Conservation (phyloP, 2,113 vertebrate species). For the Colaptes auratus region DNA sequence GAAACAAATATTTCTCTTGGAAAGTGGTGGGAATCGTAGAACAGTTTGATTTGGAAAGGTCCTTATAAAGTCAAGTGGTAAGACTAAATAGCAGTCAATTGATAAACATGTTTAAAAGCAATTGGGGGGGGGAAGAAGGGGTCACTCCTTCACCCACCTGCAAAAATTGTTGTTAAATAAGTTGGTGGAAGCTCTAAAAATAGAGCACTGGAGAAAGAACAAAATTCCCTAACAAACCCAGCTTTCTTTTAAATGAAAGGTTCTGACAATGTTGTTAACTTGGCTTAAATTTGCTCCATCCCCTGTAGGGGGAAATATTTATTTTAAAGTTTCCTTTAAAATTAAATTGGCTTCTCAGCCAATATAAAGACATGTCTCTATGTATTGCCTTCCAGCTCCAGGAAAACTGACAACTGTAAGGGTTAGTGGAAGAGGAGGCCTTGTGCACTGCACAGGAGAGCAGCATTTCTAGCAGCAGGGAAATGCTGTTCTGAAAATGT, state of each 20-base stretch:
- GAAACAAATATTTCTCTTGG: not conserved
- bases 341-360: not conserved
- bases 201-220: not conserved
- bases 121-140: not conserved
- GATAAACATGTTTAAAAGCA: not conserved
- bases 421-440: not conserved
- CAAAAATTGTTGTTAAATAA: not conserved
- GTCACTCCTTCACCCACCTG: not conserved
- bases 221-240: no score
- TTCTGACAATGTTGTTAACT: constrained; percentile 4
- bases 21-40: not conserved
- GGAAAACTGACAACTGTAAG: not conserved
- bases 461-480: not conserved
- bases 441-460: not conserved
- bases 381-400: not conserved
- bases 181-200: not conserved
- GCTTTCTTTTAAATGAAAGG: not conserved
- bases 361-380: constrained; percentile 8
- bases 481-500: not conserved
- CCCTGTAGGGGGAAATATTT: constrained; percentile 48
- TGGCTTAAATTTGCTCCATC: constrained; percentile 20
- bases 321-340: constrained; percentile 58
- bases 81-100: not conserved
- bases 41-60: not conserved
- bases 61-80: not conserved